Evolutionary conservation across 2,888 invertebrate genomes (phyloP).

Genomic region (Amphipyra berbera): DNA sequence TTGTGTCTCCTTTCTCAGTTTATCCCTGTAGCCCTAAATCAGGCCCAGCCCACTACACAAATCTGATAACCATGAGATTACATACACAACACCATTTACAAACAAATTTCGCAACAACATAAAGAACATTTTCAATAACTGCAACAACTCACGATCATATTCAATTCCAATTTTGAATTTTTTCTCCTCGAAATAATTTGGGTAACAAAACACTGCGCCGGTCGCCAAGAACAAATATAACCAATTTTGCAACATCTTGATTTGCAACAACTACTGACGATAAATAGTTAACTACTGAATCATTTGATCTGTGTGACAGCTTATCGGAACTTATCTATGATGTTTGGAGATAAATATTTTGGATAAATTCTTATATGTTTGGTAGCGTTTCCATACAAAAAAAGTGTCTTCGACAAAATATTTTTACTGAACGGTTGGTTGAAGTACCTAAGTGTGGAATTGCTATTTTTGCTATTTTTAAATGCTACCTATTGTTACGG

Average conservation of each 20-base stretch:
- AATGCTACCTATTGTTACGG: too few relatives aligned
- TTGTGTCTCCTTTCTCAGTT: too few relatives aligned
- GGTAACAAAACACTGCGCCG: slow-evolving; percentile 59
- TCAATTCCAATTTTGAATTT: slow-evolving; percentile 82
- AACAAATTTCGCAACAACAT: too few relatives aligned
- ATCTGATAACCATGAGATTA: too few relatives aligned
- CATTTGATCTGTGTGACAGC: slow-evolving; percentile 28
- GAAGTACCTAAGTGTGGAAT: too few relatives aligned
- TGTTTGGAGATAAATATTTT: slow-evolving; percentile 36
- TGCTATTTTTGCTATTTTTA: too few relatives aligned
- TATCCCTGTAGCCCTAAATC: too few relatives aligned
- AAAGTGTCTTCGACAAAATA: neutral
- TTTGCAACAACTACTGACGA: slow-evolving; percentile 6
- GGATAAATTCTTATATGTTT: slow-evolving; percentile 4
- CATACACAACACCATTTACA: too few relatives aligned
- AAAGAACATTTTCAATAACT: too few relatives aligned
- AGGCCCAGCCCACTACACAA: too few relatives aligned
- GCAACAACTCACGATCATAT: slow-evolving; percentile 78
- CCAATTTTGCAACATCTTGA: slow-evolving; percentile 55
- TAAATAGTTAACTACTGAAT: slow-evolving; percentile 53
- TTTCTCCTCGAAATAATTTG: slow-evolving; percentile 69
- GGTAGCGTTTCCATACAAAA: slow-evolving; percentile 6
- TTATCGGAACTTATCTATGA: slow-evolving; percentile 50
- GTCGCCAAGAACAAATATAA: slow-evolving; percentile 55
- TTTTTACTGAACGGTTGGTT: too few relatives aligned